Evolutionary conservation across 2,797 vertebrate species (phyloP).

Genomic region (Sternarchorhynchus goeldii): DNA sequence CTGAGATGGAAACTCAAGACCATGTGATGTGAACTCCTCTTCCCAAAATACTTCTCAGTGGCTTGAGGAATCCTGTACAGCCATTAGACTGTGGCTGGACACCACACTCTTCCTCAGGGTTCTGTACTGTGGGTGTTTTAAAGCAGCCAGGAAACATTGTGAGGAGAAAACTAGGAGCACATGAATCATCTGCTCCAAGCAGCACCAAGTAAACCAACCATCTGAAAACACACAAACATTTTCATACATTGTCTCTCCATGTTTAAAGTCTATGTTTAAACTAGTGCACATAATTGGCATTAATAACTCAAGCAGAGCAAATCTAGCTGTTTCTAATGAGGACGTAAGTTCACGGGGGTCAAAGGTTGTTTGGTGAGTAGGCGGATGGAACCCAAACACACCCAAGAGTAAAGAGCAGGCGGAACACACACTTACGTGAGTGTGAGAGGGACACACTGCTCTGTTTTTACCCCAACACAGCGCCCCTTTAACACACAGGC

Average conservation of each 20-base stretch:
- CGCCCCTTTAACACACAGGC: no score
- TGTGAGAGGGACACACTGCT: slow-evolving; percentile 9
- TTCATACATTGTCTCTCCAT: slow-evolving; percentile 21
- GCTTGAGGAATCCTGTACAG: slow-evolving; percentile 51
- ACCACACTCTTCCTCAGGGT: slow-evolving; percentile 16
- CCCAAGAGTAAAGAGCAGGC: slow-evolving; percentile 53
- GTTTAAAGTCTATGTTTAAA: slow-evolving; percentile 22
- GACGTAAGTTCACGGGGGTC: slow-evolving; percentile 52
- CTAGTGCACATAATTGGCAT: slow-evolving; percentile 23
- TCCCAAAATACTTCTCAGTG: slow-evolving; percentile 70
- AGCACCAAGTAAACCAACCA: slow-evolving; percentile 20
- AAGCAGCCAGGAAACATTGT: neutral
- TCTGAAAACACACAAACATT: slow-evolving; percentile 31
- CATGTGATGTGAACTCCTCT: slow-evolving; percentile 73
- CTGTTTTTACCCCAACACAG: no score
- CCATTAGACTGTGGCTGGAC: neutral
- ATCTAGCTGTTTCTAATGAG: slow-evolving; percentile 31
- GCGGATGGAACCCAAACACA: slow-evolving; percentile 69
- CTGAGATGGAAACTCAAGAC: slow-evolving; percentile 72
- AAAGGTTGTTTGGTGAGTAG: slow-evolving; percentile 62
- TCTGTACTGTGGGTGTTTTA: neutral
- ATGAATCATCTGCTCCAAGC: slow-evolving; percentile 17
- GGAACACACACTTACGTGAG: slow-evolving; percentile 33
- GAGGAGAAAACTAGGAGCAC: slow-evolving; percentile 4
- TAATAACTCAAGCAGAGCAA: slow-evolving; percentile 29